Base-by-base conservation (phyloP, 2,888 invertebrate genomes). In the Mythimna ferrago region DNA sequence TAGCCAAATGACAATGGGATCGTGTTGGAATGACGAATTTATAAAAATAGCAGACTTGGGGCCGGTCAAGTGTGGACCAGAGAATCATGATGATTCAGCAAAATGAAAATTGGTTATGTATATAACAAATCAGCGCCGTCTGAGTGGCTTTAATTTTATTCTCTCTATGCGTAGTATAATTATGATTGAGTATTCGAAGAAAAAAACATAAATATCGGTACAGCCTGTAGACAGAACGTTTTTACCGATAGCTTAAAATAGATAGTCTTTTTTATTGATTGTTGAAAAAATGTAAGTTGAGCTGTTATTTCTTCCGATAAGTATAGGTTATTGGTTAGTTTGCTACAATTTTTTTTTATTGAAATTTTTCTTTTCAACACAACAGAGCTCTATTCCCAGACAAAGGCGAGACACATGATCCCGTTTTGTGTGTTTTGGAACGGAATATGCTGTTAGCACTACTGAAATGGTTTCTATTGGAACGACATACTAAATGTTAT, bases 361-460 rank as follows among this genome's bases (percentile, higher is more conserved):
- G 9, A 35, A 53, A 53, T 5, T n/a, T 53, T 53, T 61, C 26
- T 41, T 54, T 71, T 73, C 35, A 80, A 56, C 56, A 41, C 48
- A 73, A 51, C 5, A 32, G 5, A 9, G 32, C 32, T 60, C 14
- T 32, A 10, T 14, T 32, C 35, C 65, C 6, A 54, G 26, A 63
- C 35, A 63, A 74, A 78, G 56, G 57, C n/a, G 32, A 68, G 82
- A 80, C 57, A 82, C 57, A 82, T 60, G 44, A 73, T 77, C 54
- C 51, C 56, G 51, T 3, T 65, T 44, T 70, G 82, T 78, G 63
- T 82, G 54, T 72, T 72, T 68, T 69, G 71, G 41, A 78, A 82
- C 21, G 21, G 57, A 21, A 66, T 77, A 62, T 48, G 68, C 58
- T 82, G 58, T 72, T 66, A 62, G 67, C 58, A 53, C 26, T 81